phyloP scores from a whole-genome alignment of 35 echinoderm and acorn worm species.

The Eucidaris tribuloides region DNA sequence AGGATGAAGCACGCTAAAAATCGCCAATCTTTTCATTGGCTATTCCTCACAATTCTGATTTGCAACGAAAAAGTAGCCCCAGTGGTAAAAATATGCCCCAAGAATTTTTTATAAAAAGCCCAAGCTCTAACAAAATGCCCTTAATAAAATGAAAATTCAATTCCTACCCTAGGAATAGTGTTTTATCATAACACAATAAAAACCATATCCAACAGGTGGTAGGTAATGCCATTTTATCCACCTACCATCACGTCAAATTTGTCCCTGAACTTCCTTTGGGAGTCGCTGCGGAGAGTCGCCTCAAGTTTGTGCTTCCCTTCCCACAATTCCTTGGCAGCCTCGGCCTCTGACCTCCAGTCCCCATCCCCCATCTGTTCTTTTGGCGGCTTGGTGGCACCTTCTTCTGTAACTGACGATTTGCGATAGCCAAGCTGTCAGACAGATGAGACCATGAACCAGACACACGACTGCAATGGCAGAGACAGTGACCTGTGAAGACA shows the following conservation, averaged over 20 bases:
- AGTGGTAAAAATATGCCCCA: not conserved
- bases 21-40: no score
- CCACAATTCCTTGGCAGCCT: not conserved
- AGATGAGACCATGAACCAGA: conserved; percentile 43
- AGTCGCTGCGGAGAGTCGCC: not conserved
- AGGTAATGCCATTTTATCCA: not conserved
- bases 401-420: conserved; percentile 8
- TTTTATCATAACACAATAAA: no score
- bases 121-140: not conserved
- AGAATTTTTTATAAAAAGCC: not conserved
- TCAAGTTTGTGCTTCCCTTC: conserved; percentile 4
- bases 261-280: not conserved
- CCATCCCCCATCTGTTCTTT: not conserved
- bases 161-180: not conserved
- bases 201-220: not conserved
- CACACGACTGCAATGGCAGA: conserved; percentile 41
- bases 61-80: not conserved
- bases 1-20: no score
- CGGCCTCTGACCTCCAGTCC: not conserved
- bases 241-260: conserved; percentile 29
- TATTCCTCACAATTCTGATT: not conserved
- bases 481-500: conserved; percentile 40
- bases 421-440: conserved; percentile 22
- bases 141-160: not conserved
- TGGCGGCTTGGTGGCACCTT: not conserved